A percentile compares a stretch with the other conserved stretches of the same genome.
phyloP scores from a whole-genome alignment of 1,140 invertebrate species.

The Lycorma delicatula region DNA sequence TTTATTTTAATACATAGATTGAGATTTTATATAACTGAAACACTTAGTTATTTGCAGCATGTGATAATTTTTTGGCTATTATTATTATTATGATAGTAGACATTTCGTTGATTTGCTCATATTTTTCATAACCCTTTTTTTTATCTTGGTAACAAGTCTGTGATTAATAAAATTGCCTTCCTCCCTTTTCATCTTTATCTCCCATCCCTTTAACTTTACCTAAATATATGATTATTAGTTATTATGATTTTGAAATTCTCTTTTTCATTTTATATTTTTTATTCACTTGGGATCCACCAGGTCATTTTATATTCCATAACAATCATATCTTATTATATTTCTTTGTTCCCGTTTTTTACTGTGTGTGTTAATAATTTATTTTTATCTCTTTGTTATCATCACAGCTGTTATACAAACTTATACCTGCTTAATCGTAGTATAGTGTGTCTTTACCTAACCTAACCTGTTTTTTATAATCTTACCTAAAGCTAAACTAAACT shows the following conservation, averaged over 20 bases:
- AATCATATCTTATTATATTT: neutral
- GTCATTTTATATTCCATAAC: neutral
- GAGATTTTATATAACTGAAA: too few relatives aligned
- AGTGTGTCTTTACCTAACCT: too few relatives aligned
- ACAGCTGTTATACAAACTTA: too few relatives aligned
- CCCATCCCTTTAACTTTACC: too few relatives aligned
- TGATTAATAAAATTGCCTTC: conserved; percentile 15
- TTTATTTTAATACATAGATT: neutral
- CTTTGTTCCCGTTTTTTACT: neutral
- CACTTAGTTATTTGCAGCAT: neutral
- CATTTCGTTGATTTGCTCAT: neutral
- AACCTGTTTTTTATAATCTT: too few relatives aligned
- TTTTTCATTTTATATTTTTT: neutral
- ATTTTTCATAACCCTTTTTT: neutral
- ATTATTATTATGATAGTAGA: neutral
- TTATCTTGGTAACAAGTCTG: conserved; percentile 17
- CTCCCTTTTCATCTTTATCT: too few relatives aligned
- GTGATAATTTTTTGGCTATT: neutral
- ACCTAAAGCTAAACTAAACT: too few relatives aligned
- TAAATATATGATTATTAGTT: neutral
- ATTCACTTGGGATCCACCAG: neutral
- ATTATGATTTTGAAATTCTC: neutral
- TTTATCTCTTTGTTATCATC: too few relatives aligned
- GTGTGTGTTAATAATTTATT: too few relatives aligned
- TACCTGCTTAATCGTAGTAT: too few relatives aligned